phyloP scores from a whole-genome alignment of 2,888 invertebrate species.

The Liodrosophila aerea region DNA sequence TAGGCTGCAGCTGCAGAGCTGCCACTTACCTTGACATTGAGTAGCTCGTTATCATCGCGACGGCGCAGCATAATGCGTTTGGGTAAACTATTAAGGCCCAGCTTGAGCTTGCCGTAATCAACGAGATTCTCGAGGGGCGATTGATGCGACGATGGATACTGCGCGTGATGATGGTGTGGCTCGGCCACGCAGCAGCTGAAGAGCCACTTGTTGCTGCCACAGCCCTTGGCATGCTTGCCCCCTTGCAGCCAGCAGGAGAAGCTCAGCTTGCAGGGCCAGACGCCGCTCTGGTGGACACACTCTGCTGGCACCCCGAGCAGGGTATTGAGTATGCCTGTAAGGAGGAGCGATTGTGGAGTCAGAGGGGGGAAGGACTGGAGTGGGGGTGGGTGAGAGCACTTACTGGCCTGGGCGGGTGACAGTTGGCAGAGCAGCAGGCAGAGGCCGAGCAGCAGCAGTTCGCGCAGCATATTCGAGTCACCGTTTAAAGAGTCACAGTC shows the following conservation, averaged over 20 bases:
- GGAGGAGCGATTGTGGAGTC: not conserved
- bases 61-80: conserved; percentile 80
- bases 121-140: conserved; percentile 74
- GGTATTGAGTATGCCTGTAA: conserved; percentile 79
- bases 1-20: conserved; percentile 9
- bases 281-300: conserved; percentile 84
- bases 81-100: conserved; percentile 64
- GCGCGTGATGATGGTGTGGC: conserved; percentile 84
- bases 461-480: conserved; percentile 43
- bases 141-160: conserved; percentile 82
- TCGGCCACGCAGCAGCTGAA: conserved; percentile 87
- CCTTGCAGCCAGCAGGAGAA: conserved; percentile 90
- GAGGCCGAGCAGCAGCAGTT: conserved; percentile 38
- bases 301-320: conserved; percentile 81
- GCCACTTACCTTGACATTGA: conserved; percentile 54
- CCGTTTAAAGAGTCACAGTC: conserved; percentile 6
- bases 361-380: too few relatives aligned
- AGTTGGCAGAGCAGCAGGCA: conserved; percentile 45
- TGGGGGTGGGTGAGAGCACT: conserved; percentile 45
- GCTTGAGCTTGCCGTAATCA: conserved; percentile 75
- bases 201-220: conserved; percentile 87
- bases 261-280: conserved; percentile 87
- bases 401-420: conserved; percentile 51
- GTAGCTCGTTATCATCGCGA: conserved; percentile 80
- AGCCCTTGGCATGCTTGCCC: conserved; percentile 86